These are phyloP conservation scores for Imbricaverruca yamaguchii DNA, from an alignment of 2,888 invertebrate species.

Conservation along the genomic window DNA sequence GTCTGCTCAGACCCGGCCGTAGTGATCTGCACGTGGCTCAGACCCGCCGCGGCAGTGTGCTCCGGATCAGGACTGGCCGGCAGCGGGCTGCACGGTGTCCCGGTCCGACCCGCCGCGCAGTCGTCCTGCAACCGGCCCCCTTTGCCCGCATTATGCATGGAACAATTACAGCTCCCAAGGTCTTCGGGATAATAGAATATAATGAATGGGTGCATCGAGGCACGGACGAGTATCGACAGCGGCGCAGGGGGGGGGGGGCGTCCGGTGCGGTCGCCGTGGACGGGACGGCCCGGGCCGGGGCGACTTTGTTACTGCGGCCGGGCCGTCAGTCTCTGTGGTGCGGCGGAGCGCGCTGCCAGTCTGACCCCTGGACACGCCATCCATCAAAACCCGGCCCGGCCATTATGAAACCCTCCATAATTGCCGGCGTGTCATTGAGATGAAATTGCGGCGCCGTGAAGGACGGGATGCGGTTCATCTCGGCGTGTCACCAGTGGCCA, in stretches of 20 bases:
- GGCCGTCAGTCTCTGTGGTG: not conserved
- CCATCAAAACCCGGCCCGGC: not conserved
- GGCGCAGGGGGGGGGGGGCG: no score
- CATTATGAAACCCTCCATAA: not conserved
- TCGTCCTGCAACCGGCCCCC: slow-evolving; percentile 1
- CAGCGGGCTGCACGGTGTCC: no score
- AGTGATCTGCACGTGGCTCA: no score
- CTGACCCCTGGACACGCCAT: not conserved
- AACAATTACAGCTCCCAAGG: slow-evolving; percentile 13
- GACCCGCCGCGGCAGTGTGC: no score
- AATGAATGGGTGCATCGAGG: slow-evolving; percentile 11
- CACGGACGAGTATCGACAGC: not conserved
- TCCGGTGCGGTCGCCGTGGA: no score
- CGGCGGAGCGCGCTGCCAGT: not conserved
- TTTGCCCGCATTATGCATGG: slow-evolving; percentile 9
- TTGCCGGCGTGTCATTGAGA: slow-evolving; percentile 11
- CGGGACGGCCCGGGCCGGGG: no score
- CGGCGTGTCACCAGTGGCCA: not conserved
- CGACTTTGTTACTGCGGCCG: no score
- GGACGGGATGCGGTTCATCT: not conserved
- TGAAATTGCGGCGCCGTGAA: not conserved
- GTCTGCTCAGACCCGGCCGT: no score
- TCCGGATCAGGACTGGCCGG: no score
- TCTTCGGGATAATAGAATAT: slow-evolving; percentile 17
- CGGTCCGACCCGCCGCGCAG: no score